Base-by-base conservation (phyloP, 2,797 vertebrate genomes). In the Catostomus latipinnis region DNA sequence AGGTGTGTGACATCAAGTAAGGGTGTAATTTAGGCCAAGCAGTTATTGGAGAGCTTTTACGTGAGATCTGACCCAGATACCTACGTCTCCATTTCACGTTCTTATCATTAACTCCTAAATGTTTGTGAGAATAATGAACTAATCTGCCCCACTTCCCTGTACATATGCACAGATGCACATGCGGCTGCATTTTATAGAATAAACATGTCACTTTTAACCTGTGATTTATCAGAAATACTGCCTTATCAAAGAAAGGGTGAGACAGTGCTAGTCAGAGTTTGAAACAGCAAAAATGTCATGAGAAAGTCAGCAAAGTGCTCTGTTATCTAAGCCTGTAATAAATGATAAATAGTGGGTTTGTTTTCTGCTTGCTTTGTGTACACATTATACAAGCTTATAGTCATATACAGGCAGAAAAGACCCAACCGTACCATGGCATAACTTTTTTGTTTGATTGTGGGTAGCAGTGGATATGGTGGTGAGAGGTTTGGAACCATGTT, bases 51-150 rank as follows among this genome's bases (percentile, higher is more conserved):
- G 49, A 56, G 61, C 12, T 52, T 70, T 60, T 67, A 65, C 12
- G 50, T 49, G 58, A 76, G 68, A 83, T 83, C 67, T 66, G 65
- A 57, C 71, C 71, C 61, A 70, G 71, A 83, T 83, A 75, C 72
- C 71, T 18, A 18, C 53, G 73, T 57, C 67, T 76, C 60, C 48
- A 63, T 52, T 79, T 80, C 48, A 54, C 10, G 11, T 69, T 54
- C 78, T 83, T 85, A 78, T 83, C 75, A 50, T 22, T 43, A 66
- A 72, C 77, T 83, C 66, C 60, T 69, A 83, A 71, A 82, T 12
- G 9, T 60, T 72, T 76, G 34, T 67, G 75, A 69, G 58, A 65
- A 71, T 54, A 71, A 72, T 63, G 43, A 71, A 79, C 50, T 72
- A 72, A 65, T 66, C 58, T 45, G 1, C 13, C 52, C 16, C 1